Evolutionary conservation across 2,888 invertebrate genomes (phyloP), one percentile per base, ranked within the genome.

Genomic region (Amphipyra tragopoginis): DNA sequence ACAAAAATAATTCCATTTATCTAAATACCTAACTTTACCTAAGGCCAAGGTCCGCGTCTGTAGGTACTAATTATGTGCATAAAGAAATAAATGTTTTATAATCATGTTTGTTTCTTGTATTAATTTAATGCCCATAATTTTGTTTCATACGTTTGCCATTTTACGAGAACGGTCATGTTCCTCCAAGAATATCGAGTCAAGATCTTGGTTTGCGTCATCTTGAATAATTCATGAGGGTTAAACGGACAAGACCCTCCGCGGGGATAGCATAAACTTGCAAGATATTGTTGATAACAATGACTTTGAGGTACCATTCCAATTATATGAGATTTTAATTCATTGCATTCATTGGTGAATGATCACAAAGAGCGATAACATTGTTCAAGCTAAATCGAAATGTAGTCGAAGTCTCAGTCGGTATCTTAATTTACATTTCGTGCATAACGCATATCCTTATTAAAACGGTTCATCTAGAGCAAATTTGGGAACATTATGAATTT

Each of bases 141-240:
- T 66, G 69, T 79, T 77, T 75, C 64, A 76, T 76, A 75, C 75
- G 62, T 77, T 75, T 70, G 68, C 69, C 75, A 77, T 79, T 85
- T 83, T 79, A 73, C 80, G 72, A 80, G 69, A 82, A 70, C 67
- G 77, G 80, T 82, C 80, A 82, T 84, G 82, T 81, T 80, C 71
- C 60, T 67, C 62, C 61, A 65, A 80, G 73, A 80, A 81, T 86
- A 86, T 86, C 75, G 82, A 81, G 83, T 79, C 70, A 80, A 82
- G 81, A 80, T 83, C 79, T 81, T 78, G 81, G 75, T 83, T 80
- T 83, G 83, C 81, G 82, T 77, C 71, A 76, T 63, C 61, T 69
- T 89, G 86, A 88, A 90, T 88, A 68, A 88, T 89, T 87, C 88
- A 90, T 86, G 77, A 85, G 84, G 81, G 81, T 81, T 86, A 88